phyloP scores from a whole-genome alignment of 2,888 invertebrate genomes.

The Siphlonurus alternatus region DNA sequence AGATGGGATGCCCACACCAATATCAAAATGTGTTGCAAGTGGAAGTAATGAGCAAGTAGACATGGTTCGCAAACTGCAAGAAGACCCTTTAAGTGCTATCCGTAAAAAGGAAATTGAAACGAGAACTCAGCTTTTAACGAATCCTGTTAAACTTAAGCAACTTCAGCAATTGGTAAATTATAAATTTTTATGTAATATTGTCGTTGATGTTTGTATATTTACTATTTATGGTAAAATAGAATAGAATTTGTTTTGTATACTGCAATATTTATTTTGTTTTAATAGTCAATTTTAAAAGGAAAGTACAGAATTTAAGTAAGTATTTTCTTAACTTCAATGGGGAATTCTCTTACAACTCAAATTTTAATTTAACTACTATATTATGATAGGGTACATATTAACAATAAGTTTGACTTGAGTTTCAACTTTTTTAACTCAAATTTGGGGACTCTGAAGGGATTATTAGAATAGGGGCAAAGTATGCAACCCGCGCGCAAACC shows the following conservation, averaged over 20 bases:
- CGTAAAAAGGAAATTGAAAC: slow-evolving; percentile 82
- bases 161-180: slow-evolving; percentile 59
- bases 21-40: slow-evolving; percentile 18
- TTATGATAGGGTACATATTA: no score
- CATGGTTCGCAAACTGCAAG: slow-evolving; percentile 71
- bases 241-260: slow-evolving; percentile 10
- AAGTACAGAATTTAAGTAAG: no score
- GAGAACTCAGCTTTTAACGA: slow-evolving; percentile 65
- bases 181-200: slow-evolving; percentile 27
- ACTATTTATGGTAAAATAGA: neutral
- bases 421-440: no score
- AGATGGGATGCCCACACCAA: neutral
- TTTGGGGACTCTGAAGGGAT: no score
- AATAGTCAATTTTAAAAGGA: no score
- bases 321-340: no score
- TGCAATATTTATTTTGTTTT: slow-evolving; percentile 3
- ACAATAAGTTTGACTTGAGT: no score
- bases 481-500: no score
- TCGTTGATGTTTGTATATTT: slow-evolving; percentile 4
- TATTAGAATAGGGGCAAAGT: no score
- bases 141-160: slow-evolving; percentile 79
- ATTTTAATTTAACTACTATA: no score
- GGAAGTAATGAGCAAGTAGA: slow-evolving; percentile 57
- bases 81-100: slow-evolving; percentile 83
- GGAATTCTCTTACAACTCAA: no score